Evolutionary conservation across 2,888 invertebrate genomes (phyloP), one percentile per base, ranked within the genome.

Genomic region (Lysandra coridon): DNA sequence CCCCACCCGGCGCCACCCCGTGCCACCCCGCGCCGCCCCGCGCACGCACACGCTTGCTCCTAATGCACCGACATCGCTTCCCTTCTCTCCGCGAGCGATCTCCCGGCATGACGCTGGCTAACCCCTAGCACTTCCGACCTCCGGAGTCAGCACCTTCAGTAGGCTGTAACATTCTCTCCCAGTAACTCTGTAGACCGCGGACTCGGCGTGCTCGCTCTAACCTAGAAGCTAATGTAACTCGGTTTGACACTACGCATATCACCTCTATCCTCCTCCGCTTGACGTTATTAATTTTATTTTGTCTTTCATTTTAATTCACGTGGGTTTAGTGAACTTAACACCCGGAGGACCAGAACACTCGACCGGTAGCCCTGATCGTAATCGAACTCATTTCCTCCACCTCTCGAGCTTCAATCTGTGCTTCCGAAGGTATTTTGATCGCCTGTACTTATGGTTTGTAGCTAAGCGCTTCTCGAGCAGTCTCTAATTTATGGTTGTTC

Each of bases 101-200:
- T 78, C 80, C 80, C 81, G 86, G 86, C 88, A 85, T 86, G 85
- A 82, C 84, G 87, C 89, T 86, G 86, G 84, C 82, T 87, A 87
- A 88, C 86, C 84, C 80, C 78, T 79, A 74, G 75, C 78, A 78
- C 80, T 74, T 69, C 74, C 62, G 53, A 75, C 79, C 78, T 78
- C 17, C 73, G 44, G 64, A 73, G 76, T 80, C 78, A 57, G 79
- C 80, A 75, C 64, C 76, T 5, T 69, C 73, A 0, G 33, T 53
- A 53, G 69, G 80, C 80, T 79, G 79, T 62, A 57, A 74, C 79
- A 69, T 78, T 78, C 79, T 78, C 81, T 79, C 78, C 79, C 7
- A 37, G 40, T 76, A 78, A 76, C 60, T 78, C 49, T 78, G 74
- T 79, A 74, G 60, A 33, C 74, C 79, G 81, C 83, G 83, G 83